Conservation (phyloP, 2,888 invertebrate genomes). For the Tiliacea citrago region DNA sequence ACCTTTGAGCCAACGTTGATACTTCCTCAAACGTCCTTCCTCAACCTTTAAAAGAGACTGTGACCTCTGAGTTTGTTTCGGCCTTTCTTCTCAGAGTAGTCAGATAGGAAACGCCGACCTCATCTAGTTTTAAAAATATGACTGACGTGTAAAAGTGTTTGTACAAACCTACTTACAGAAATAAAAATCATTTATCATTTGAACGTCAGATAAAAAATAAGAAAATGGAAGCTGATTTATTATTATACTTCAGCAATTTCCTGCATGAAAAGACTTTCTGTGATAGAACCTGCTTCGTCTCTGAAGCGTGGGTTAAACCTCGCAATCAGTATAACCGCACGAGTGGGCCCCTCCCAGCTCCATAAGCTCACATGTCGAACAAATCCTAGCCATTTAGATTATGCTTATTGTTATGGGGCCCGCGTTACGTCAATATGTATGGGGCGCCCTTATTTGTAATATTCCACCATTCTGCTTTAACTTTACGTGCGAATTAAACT, state of each 20-base stretch:
- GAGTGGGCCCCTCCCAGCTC: constrained; percentile 60
- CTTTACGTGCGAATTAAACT: constrained; percentile 58
- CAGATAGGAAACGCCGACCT: too few relatives aligned
- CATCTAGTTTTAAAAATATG: too few relatives aligned
- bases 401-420: constrained; percentile 81
- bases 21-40: constrained; percentile 16
- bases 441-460: constrained; percentile 71
- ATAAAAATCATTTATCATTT: too few relatives aligned
- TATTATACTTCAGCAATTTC: constrained; percentile 51
- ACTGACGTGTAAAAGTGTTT: too few relatives aligned
- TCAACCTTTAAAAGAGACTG: too few relatives aligned
- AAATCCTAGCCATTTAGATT: constrained; percentile 80
- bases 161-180: too few relatives aligned
- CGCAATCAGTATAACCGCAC: constrained; percentile 67
- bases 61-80: too few relatives aligned
- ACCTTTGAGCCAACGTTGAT: neutral
- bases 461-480: constrained; percentile 26
- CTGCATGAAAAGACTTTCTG: constrained; percentile 47
- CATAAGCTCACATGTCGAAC: constrained; percentile 75
- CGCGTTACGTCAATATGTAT: constrained; percentile 70
- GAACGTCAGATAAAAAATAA: constrained; percentile 39
- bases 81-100: too few relatives aligned
- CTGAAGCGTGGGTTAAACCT: constrained; percentile 49
- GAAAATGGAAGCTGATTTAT: constrained; percentile 43
- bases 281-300: constrained; percentile 48